phyloP scores from a whole-genome alignment of 2,888 invertebrate genomes.

The Gonocerus acuteangulatus region DNA sequence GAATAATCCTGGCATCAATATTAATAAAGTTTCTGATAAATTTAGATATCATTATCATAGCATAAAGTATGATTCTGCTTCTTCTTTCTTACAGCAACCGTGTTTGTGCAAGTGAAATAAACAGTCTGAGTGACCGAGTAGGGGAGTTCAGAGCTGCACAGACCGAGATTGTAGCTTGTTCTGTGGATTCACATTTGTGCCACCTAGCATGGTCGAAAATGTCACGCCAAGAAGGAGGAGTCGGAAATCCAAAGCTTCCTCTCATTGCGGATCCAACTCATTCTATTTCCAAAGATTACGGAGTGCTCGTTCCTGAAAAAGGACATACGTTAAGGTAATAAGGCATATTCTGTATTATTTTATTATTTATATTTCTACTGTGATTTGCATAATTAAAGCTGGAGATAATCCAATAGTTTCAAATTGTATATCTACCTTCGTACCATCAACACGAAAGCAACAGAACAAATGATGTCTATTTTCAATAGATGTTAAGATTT shows the following conservation, averaged over 20 bases:
- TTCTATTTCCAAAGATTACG: constrained; percentile 85
- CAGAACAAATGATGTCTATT: no score
- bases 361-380: background rate
- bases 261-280: constrained; percentile 84
- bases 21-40: no score
- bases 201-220: constrained; percentile 90
- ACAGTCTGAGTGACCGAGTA: constrained; percentile 78
- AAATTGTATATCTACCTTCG: no score
- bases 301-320: constrained; percentile 82
- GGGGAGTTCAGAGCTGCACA: constrained; percentile 74
- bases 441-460: no score
- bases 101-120: constrained; percentile 85
- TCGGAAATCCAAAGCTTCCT: constrained; percentile 81
- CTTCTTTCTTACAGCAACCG: constrained; percentile 60
- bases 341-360: no score
- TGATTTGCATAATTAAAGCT: no score
- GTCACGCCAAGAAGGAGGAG: constrained; percentile 79
- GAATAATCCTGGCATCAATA: no score
- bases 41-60: no score
- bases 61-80: no score
- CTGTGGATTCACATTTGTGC: constrained; percentile 84
- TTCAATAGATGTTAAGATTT: no score
- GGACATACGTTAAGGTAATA: constrained; percentile 72
- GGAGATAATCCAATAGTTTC: no score
- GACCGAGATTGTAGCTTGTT: constrained; percentile 79